A percentile compares a stretch with the other conserved stretches of the same genome.
phyloP scores from a whole-genome alignment of 2,797 vertebrate species.

The Cyclopterus lumpus region DNA sequence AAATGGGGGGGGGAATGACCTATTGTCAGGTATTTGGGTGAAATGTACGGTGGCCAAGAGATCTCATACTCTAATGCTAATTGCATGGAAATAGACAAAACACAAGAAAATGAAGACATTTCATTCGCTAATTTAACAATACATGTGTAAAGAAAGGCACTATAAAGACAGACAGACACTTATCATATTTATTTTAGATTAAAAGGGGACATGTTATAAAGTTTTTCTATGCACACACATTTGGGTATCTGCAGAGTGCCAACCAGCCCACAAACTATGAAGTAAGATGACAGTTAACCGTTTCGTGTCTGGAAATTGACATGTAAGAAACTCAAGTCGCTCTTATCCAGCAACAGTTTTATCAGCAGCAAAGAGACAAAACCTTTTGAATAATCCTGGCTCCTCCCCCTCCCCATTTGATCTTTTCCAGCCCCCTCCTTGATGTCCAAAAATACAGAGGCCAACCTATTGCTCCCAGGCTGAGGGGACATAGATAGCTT shows the following conservation, averaged over 20 bases:
- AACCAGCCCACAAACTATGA: no score
- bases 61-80: neutral
- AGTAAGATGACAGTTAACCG: no score
- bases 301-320: no score
- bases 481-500: constrained; percentile 39
- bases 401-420: constrained; percentile 44
- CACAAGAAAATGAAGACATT: neutral
- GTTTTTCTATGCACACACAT: no score
- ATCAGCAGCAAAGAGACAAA: constrained; percentile 34
- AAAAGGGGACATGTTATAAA: neutral
- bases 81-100: neutral
- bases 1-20: neutral
- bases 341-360: neutral
- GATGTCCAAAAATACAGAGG: constrained; percentile 69
- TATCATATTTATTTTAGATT: neutral
- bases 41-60: neutral
- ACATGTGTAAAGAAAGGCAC: neutral
- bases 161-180: neutral
- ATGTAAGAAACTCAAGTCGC: neutral
- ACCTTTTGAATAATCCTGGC: constrained; percentile 31
- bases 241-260: no score
- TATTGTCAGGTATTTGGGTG: neutral
- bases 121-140: neutral
- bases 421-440: constrained; percentile 41
- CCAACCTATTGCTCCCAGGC: constrained; percentile 64